These are phyloP conservation scores for Apamea monoglypha DNA, from an alignment of 2,888 invertebrate species.

Conservation along the genomic window DNA sequence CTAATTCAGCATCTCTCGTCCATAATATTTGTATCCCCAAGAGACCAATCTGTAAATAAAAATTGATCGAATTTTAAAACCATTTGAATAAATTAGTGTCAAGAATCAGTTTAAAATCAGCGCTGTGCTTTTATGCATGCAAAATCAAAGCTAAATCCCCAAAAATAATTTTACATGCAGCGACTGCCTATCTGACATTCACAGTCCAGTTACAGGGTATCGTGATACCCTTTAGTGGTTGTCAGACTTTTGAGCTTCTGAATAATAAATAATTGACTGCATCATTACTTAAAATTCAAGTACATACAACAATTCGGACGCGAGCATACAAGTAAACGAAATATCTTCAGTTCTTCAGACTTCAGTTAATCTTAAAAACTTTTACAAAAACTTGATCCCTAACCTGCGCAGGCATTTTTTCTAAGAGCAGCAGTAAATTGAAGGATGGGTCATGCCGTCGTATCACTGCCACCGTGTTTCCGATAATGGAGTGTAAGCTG, in stretches of 20 bases:
- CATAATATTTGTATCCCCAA: conserved; percentile 92
- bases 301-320: no score
- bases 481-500: conserved; percentile 97
- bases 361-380: not conserved
- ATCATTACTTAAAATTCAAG: not conserved
- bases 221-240: not conserved
- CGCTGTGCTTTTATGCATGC: not conserved
- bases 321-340: not conserved
- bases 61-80: not conserved
- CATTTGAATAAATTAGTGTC: not conserved
- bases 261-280: not conserved
- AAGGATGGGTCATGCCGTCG: conserved; percentile 96
- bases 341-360: no score
- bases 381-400: not conserved
- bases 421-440: conserved; percentile 95
- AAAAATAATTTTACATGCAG: no score
- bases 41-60: conserved; percentile 92
- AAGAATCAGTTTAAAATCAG: not conserved
- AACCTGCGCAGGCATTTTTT: conserved; percentile 98
- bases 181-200: not conserved
- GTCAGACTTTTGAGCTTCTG: not conserved
- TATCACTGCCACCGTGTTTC: conserved; percentile 94
- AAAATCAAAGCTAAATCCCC: not conserved
- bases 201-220: not conserved
- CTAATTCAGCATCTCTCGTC: conserved; percentile 88